Base-by-base conservation (phyloP, 2,888 invertebrate genomes). In the Troglohyphantes excavatus region DNA sequence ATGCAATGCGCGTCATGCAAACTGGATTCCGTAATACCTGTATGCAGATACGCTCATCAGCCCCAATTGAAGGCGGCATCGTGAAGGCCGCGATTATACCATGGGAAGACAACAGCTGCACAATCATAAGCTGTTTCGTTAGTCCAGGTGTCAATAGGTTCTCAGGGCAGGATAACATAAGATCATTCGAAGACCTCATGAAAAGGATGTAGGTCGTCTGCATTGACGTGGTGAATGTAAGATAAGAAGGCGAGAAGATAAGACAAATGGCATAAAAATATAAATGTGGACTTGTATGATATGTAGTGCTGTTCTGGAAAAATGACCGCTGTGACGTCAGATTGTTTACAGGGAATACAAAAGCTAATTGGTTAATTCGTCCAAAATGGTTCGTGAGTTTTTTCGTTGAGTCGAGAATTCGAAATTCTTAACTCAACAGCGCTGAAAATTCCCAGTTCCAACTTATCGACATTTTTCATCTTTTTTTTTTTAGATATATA, bases 141-240 rank as follows among this genome's bases (percentile, higher is more conserved):
- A 17, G 33, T 46, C 46, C 72, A 72, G 72, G 72, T 72, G 72
- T 72, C 33, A 72, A 72, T 72, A 17, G 43, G 72, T 46, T 23
- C 46, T 72, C 39, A 72, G 72, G 46, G 17, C 17, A 46, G 9
- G 46, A 2, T 13, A 46, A 13, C 3, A 17, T 13, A 17, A 46
- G 46, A 46, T 46, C 3, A 17, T 13, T 46, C 46, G 17, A 39
- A 7, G 17, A 7, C 2, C 46, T 13, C 2, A 46, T 17, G 46
- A 13, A 46, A 9, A 46, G 46, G 17, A 46, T 7, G 17, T 17
- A 46, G 46, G 17, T 46, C 17, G 46, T 46, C 3, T 13, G 46
- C 17, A 7, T 46, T 46, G 46, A 46, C 17, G 2, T 46, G 17
- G 17, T 13, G 46, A 46, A 46, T 9, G 11, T 17, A 46, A 46